phyloP scores from a whole-genome alignment of 1,140 invertebrate species.

The Nebria ingens region DNA sequence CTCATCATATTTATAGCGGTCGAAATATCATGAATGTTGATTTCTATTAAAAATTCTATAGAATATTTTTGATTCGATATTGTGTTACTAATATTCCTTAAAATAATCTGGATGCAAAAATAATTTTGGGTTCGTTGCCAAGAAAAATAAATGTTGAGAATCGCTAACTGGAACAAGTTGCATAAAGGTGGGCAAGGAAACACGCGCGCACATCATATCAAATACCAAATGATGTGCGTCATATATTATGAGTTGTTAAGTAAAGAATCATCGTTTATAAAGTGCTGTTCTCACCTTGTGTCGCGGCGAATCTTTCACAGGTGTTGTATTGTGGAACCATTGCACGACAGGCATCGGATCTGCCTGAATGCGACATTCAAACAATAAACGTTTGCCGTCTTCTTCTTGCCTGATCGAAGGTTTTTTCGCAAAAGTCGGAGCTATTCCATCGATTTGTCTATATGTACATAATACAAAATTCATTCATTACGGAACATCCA shows the following conservation, averaged over 20 bases:
- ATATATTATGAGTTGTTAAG: too few relatives aligned
- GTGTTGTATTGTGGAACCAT: constrained; percentile 82
- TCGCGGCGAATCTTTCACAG: constrained; percentile 64
- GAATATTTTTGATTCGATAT: not conserved
- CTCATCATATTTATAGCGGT: constrained; percentile 7
- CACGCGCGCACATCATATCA: not conserved
- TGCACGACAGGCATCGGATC: constrained; percentile 82
- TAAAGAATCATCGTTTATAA: too few relatives aligned
- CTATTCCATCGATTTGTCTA: constrained; percentile 94
- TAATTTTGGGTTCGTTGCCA: constrained; percentile 4
- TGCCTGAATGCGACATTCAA: constrained; percentile 91
- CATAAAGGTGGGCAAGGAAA: not conserved
- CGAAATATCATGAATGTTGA: not conserved
- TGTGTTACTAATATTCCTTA: not conserved
- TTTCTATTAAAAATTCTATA: not conserved
- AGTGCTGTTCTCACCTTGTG: constrained; percentile 73
- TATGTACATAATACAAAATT: constrained; percentile 27
- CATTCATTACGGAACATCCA: not conserved
- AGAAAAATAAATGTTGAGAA: constrained; percentile 1
- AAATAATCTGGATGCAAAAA: constrained; percentile 5
- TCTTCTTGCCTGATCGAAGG: constrained; percentile 94
- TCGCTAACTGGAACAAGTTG: constrained; percentile 7
- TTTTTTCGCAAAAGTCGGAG: constrained; percentile 95
- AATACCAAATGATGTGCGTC: not conserved
- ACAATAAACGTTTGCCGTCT: constrained; percentile 88